These are phyloP conservation scores for Muschampia plurimacula DNA, from an alignment of 2,888 invertebrate genomes.

Conservation along the genomic window DNA sequence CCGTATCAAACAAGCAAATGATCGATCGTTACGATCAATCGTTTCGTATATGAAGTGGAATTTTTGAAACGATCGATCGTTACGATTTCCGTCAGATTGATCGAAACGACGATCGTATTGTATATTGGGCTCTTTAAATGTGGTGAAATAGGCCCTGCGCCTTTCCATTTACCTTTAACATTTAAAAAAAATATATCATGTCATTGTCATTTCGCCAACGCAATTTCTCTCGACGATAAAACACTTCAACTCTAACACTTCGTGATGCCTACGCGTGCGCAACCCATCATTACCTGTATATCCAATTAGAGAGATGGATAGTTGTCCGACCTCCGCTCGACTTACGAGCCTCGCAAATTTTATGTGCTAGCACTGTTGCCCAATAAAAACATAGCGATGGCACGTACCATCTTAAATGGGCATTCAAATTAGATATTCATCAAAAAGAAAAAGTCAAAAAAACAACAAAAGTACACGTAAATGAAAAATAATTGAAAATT, in stretches of 20 bases:
- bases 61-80: too few species aligned
- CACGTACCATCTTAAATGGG: neutral
- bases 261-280: constrained; percentile 56
- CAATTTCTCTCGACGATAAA: constrained; percentile 5
- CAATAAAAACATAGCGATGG: constrained; percentile 52
- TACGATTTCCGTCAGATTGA: too few species aligned
- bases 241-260: constrained; percentile 13
- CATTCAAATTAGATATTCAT: neutral
- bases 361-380: constrained; percentile 57
- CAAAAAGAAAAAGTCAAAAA: neutral
- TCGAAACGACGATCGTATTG: too few species aligned
- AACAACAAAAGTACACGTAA: neutral
- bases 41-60: too few species aligned
- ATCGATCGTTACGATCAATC: too few species aligned
- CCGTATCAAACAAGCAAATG: too few species aligned
- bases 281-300: constrained; percentile 55
- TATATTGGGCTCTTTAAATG: too few species aligned
- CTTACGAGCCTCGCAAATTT: constrained; percentile 57
- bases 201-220: neutral
- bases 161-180: too few species aligned
- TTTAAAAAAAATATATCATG: neutral
- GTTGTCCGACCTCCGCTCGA: constrained; percentile 50
- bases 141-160: too few species aligned
- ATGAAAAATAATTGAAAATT: too few species aligned
- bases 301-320: constrained; percentile 45